These are phyloP conservation scores for Encarsia formosa DNA, from an alignment of 2,888 invertebrate species.

Conservation along the genomic window DNA sequence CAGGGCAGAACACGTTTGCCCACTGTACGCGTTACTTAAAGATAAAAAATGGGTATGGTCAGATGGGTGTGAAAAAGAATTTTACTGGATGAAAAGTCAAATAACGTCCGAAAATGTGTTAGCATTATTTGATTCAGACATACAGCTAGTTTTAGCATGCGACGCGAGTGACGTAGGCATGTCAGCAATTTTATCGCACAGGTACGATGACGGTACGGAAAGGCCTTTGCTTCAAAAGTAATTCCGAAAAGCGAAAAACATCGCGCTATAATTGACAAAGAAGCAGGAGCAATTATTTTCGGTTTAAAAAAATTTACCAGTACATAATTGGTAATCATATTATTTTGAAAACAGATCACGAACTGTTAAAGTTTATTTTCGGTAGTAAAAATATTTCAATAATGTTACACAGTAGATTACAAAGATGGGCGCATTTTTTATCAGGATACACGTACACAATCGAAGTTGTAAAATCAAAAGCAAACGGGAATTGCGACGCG, in stretches of 20 bases:
- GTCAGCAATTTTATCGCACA: constrained; percentile 17
- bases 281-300: constrained; percentile 24
- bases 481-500: no score
- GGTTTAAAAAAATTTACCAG: constrained; percentile 23
- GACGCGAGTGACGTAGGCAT: constrained; percentile 3
- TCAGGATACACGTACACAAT: no score
- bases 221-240: constrained; percentile 16
- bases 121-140: background rate
- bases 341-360: constrained; percentile 23
- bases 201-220: constrained; percentile 13
- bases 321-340: constrained; percentile 12
- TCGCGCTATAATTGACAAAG: constrained; percentile 21
- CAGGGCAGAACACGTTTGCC: constrained; percentile 33
- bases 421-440: constrained; percentile 26
- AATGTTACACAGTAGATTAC: constrained; percentile 10
- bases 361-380: constrained; percentile 21
- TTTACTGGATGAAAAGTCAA: constrained; percentile 5
- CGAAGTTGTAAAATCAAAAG: no score
- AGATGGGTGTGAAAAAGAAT: constrained; percentile 4
- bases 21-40: constrained; percentile 34
- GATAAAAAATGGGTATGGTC: constrained; percentile 28
- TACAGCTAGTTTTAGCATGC: constrained; percentile 11
- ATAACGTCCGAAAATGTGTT: constrained; percentile 4
- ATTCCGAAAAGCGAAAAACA: constrained; percentile 14
- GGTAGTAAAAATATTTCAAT: constrained; percentile 18